phyloP scores from a whole-genome alignment of 2,888 invertebrate species.

The Andrena flavipes region DNA sequence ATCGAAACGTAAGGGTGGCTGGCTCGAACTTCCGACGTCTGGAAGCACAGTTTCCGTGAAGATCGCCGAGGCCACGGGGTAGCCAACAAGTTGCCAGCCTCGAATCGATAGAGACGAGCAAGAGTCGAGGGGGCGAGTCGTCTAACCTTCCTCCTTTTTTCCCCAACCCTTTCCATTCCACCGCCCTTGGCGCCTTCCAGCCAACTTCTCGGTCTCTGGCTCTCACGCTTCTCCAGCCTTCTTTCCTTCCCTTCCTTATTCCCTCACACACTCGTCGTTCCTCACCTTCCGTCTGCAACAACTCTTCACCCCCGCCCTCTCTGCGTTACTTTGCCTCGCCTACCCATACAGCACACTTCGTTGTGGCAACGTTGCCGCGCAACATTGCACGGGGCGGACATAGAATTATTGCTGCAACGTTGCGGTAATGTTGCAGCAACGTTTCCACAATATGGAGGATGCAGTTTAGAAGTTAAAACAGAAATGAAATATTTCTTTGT shows the following conservation, averaged over 20 bases:
- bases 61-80: constrained; percentile 53
- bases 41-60: constrained; percentile 1
- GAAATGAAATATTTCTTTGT: too few relatives aligned
- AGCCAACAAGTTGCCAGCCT: constrained; percentile 84
- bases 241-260: not conserved
- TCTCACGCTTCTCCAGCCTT: not conserved
- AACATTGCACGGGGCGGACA: too few relatives aligned
- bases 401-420: too few relatives aligned
- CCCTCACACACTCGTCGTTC: constrained; percentile 17
- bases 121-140: constrained; percentile 68
- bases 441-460: too few relatives aligned
- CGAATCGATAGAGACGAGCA: constrained; percentile 82
- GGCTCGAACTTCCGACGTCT: constrained; percentile 12
- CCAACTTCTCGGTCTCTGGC: constrained; percentile 16
- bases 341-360: too few relatives aligned
- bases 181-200: not conserved
- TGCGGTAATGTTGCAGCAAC: too few relatives aligned
- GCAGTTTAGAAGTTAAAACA: too few relatives aligned
- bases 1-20: not conserved
- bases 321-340: constrained; percentile 24
- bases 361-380: too few relatives aligned
- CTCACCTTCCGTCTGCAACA: not conserved
- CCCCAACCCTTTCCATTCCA: constrained; percentile 24
- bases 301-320: constrained; percentile 9
- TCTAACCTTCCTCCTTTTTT: constrained; percentile 30